These are phyloP conservation scores for Agrilus planipennis DNA, from an alignment of 1,140 invertebrate genomes.

Conservation along the genomic window DNA sequence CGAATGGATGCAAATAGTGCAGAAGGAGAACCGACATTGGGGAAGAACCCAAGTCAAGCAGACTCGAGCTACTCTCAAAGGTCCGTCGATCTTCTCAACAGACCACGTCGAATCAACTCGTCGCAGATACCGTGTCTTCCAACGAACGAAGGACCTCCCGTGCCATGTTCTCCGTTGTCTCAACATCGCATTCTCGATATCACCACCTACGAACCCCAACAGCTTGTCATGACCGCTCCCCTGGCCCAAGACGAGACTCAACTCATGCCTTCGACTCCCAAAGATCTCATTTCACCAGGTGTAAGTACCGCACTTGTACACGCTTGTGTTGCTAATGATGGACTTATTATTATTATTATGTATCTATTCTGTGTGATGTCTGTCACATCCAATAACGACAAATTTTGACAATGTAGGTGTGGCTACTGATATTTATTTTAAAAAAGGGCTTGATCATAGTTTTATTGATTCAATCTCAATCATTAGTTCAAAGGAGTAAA, in stretches of 20 bases:
- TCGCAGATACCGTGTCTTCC: slow-evolving; percentile 47
- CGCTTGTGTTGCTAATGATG: too few species aligned
- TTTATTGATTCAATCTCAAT: too few species aligned
- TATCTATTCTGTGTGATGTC: too few species aligned
- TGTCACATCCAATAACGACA: too few species aligned
- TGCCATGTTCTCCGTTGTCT: slow-evolving; percentile 29
- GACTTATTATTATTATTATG: too few species aligned
- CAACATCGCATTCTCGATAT: slow-evolving; percentile 37
- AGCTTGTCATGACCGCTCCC: slow-evolving; percentile 15
- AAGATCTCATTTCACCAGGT: slow-evolving; percentile 29
- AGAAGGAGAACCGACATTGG: slow-evolving; percentile 57
- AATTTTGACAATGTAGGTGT: too few species aligned
- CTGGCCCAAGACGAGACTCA: slow-evolving; percentile 31
- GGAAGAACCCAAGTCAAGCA: slow-evolving; percentile 54
- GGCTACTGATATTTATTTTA: too few species aligned
- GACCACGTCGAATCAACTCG: slow-evolving; percentile 49
- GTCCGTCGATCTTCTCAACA: slow-evolving; percentile 60
- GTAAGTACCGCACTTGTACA: too few species aligned
- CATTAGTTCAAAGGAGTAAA: too few species aligned
- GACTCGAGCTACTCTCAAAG: slow-evolving; percentile 75
- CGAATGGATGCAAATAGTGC: slow-evolving; percentile 77
- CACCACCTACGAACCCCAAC: slow-evolving; percentile 17
- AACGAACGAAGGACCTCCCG: slow-evolving; percentile 35
- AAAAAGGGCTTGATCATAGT: too few species aligned
- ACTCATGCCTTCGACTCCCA: slow-evolving; percentile 24